Evolutionary conservation across 2,113 vertebrate species (phyloP).

Genomic region (Sebastes schlegelii): DNA sequence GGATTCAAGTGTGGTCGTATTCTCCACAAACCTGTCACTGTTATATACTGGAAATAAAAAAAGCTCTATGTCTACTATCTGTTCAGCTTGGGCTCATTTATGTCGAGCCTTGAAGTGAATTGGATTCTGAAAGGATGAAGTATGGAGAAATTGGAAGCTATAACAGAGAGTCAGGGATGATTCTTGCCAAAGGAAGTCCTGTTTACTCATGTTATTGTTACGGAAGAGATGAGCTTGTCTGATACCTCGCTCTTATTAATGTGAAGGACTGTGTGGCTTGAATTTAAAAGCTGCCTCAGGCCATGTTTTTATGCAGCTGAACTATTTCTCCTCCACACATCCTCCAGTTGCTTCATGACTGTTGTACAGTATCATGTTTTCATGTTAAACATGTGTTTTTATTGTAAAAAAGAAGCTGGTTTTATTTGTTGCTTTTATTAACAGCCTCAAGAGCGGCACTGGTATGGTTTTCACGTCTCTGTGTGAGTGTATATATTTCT

Average conservation of each 20-base stretch:
- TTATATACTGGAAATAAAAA: slow-evolving; percentile 44
- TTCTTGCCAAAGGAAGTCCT: slow-evolving; percentile 65
- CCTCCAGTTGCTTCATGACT: neutral
- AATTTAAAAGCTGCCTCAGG: slow-evolving; percentile 65
- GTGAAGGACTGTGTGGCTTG: slow-evolving; percentile 57
- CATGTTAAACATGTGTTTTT: slow-evolving; percentile 1
- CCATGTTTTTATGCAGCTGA: slow-evolving; percentile 53
- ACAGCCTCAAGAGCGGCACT: too few species aligned
- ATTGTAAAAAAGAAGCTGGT: too few species aligned
- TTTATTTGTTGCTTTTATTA: too few species aligned
- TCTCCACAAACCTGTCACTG: slow-evolving; percentile 75
- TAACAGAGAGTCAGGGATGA: slow-evolving; percentile 21
- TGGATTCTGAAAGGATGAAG: slow-evolving; percentile 60
- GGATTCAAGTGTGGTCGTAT: slow-evolving; percentile 70
- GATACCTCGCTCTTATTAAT: slow-evolving; percentile 71
- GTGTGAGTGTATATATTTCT: too few species aligned
- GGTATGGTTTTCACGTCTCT: too few species aligned
- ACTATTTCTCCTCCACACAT: slow-evolving; percentile 30
- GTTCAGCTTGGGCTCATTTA: slow-evolving; percentile 54
- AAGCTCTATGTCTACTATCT: slow-evolving; percentile 53
- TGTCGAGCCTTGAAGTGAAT: slow-evolving; percentile 50
- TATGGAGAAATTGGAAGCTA: slow-evolving; percentile 41
- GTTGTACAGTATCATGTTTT: neutral
- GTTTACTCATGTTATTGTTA: slow-evolving; percentile 76
- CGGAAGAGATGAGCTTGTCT: slow-evolving; percentile 62